Conservation (phyloP, 2,888 invertebrate species). For the Philereme transversata region DNA sequence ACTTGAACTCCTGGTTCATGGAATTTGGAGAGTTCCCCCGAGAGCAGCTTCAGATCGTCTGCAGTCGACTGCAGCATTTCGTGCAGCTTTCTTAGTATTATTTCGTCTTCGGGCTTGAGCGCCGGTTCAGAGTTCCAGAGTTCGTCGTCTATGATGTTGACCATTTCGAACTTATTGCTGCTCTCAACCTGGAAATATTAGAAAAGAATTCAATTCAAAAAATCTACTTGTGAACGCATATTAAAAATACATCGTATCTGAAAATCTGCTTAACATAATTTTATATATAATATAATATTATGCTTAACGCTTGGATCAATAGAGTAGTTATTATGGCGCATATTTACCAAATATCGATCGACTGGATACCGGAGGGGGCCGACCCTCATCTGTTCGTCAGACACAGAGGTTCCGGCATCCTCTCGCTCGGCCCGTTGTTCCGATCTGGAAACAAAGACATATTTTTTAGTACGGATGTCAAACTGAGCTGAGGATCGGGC, state of each 20-base stretch:
- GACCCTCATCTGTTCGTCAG: constrained; percentile 79
- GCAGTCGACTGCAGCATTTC: constrained; percentile 79
- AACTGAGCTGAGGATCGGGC: no score
- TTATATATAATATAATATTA: no score
- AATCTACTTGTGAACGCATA: neutral
- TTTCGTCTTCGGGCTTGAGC: constrained; percentile 75
- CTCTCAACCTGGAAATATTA: constrained; percentile 69
- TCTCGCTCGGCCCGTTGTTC: constrained; percentile 58
- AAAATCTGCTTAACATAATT: no score
- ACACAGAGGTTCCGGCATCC: constrained; percentile 78
- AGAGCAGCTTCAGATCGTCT: constrained; percentile 74
- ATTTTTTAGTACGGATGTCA: neutral
- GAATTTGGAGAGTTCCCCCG: constrained; percentile 67
- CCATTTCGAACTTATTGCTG: constrained; percentile 74
- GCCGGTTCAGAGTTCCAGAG: constrained; percentile 74
- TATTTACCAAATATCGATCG: constrained; percentile 78
- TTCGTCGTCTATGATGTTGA: constrained; percentile 74
- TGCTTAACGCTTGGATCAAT: no score
- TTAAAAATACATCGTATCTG: no score
- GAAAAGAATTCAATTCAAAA: neutral
- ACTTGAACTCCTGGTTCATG: constrained; percentile 65
- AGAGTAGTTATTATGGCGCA: neutral
- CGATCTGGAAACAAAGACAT: constrained; percentile 60
- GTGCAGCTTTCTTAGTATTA: constrained; percentile 70
- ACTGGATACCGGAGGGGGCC: constrained; percentile 65